These are phyloP conservation scores for Heterodera schachtii DNA, from an alignment of 1,140 invertebrate genomes.

Conservation along the genomic window DNA sequence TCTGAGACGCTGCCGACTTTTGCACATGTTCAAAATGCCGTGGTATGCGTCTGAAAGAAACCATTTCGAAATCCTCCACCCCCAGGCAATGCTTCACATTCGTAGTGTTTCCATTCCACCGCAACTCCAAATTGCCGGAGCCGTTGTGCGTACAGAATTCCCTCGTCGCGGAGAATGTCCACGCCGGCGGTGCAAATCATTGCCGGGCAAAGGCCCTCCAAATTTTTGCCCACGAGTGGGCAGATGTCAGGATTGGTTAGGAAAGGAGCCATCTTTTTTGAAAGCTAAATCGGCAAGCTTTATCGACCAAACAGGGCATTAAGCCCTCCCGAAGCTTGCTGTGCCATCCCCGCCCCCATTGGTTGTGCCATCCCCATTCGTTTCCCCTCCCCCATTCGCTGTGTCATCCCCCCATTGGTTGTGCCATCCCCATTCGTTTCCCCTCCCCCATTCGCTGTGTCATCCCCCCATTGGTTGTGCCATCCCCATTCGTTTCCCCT, in stretches of 20 bases:
- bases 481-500: too few species aligned
- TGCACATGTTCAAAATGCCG: conserved; percentile 51
- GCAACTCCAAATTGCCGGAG: conserved; percentile 35
- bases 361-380: too few species aligned
- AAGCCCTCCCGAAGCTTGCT: too few species aligned
- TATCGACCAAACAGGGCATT: neutral
- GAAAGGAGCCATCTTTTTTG: conserved; percentile 33
- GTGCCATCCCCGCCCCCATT: too few species aligned
- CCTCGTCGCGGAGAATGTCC: conserved; percentile 54
- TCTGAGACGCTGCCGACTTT: conserved; percentile 38
- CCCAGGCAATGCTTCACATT: conserved; percentile 4
- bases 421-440: too few species aligned
- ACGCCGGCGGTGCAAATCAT: conserved; percentile 49
- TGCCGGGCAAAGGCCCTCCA: conserved; percentile 43
- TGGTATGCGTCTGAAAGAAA: conserved; percentile 43
- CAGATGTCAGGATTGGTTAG: conserved; percentile 49
- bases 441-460: too few species aligned
- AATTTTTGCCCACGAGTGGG: conserved; percentile 43
- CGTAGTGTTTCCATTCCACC: conserved; percentile 47
- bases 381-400: too few species aligned
- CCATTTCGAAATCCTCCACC: neutral
- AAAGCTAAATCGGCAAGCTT: conserved; percentile 36
- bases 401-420: too few species aligned
- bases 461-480: too few species aligned
- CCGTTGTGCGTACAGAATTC: conserved; percentile 45